Conservation (phyloP, 2,888 invertebrate species). For the Anaspis maculata region DNA sequence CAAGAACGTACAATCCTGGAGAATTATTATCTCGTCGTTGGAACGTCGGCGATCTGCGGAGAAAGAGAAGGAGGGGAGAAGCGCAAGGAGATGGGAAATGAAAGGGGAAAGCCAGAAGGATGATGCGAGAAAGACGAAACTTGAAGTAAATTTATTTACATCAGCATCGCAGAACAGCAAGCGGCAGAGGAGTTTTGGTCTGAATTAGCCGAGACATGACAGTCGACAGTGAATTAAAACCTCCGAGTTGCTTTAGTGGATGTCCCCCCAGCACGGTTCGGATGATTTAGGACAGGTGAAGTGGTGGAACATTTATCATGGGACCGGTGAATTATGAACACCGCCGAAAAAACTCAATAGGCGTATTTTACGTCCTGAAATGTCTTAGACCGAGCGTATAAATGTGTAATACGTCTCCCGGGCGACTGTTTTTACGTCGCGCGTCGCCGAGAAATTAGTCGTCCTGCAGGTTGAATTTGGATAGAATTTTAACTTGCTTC, state of each 20-base stretch:
- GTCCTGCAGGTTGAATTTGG: too few species aligned
- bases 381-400: conserved; percentile 27
- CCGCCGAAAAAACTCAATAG: conserved; percentile 32
- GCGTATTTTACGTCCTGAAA: conserved; percentile 31
- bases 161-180: conserved; percentile 20
- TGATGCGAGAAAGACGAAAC: conserved; percentile 16
- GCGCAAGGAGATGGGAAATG: too few species aligned
- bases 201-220: conserved; percentile 29
- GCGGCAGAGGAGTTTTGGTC: conserved; percentile 18
- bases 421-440: neutral
- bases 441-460: too few species aligned
- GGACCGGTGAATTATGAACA: conserved; percentile 34
- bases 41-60: conserved; percentile 9
- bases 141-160: conserved; percentile 28
- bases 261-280: conserved; percentile 18
- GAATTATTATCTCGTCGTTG: conserved; percentile 21
- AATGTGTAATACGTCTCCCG: conserved; percentile 20
- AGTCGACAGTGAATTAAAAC: conserved; percentile 29
- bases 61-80: too few species aligned
- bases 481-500: too few species aligned
- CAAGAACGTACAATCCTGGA: conserved; percentile 17
- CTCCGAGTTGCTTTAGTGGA: conserved; percentile 21
- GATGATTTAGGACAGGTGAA: conserved; percentile 35
- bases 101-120: too few species aligned
- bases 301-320: conserved; percentile 34